Base-by-base conservation (phyloP, 92 coral and sea anemone genomes). In the Blastomussa wellsi region DNA sequence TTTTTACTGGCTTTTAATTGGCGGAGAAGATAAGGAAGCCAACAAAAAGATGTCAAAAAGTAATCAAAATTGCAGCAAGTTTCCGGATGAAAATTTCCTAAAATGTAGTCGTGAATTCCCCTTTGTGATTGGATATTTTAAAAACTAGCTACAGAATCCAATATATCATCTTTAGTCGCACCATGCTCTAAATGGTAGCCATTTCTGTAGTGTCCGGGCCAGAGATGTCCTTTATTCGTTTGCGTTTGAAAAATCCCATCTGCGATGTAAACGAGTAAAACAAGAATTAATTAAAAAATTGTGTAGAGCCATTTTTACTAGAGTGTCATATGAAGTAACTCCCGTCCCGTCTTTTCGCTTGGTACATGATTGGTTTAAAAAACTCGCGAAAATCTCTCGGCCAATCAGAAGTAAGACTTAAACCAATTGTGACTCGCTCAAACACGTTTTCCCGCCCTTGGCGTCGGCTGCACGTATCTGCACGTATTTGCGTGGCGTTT, bases 241-340 rank as follows among this genome's bases (percentile, higher is more conserved):
- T 94, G 77, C 98, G 86, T 85, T 94, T 92, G 82, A 94, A 94
- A 89, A 94, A 92, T n/a, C 95, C 95, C 75, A 87, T 24, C 95
- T 92, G 42, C 8, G 79, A 52, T 16, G 52, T 26, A 22, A 67
- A 65, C 22, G 55, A 17, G 26, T 36, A 5, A 74, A 39, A 22
- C 2, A 31, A 6, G 12, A 49, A 28, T 24, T 41, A 11, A 42
- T 74, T 31, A 20, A 28, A 74, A 11, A 74, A 22, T 9, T 33
- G 37, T 20, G 35, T 6, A 57, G 57, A 51, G 57, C 2, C 4
- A 22, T 15, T 51, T 51, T 51, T 22, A 51, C 15, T 15, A 1
- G 57, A 51, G 22, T 15, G 57, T 16, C 22, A 22, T 15, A 15
- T n/a, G n/a, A n/a, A n/a, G n/a, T n/a, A n/a, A n/a, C n/a, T n/a